These are phyloP conservation scores for Zygogramma bicolorata DNA, from an alignment of 2,888 invertebrate genomes.

Conservation along the genomic window DNA sequence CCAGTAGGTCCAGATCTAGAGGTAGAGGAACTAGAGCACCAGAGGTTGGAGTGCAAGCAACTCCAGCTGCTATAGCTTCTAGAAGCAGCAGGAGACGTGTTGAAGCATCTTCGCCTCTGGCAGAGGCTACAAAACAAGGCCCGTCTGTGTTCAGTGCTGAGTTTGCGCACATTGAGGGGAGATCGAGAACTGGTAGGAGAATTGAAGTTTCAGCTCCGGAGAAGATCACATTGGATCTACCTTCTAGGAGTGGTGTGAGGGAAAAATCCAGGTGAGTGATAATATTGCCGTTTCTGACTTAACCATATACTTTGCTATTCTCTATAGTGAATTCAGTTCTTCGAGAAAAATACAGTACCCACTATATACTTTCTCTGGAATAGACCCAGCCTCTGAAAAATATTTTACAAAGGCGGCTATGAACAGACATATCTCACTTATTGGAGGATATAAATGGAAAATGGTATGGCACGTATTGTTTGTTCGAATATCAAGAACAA, in stretches of 20 bases:
- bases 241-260: constrained; percentile 5
- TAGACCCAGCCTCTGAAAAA: too few relatives aligned
- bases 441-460: too few relatives aligned
- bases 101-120: background rate
- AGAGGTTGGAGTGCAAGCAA: constrained; percentile 16
- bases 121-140: constrained; percentile 32
- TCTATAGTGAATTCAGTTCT: too few relatives aligned
- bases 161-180: constrained; percentile 14
- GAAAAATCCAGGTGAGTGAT: background rate
- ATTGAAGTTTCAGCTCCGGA: constrained; percentile 35
- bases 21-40: constrained; percentile 35
- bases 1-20: constrained; percentile 45
- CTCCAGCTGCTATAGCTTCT: constrained; percentile 14
- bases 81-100: constrained; percentile 17
- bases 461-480: too few relatives aligned
- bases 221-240: constrained; percentile 42
- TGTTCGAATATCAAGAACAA: too few relatives aligned
- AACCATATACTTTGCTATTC: too few relatives aligned
- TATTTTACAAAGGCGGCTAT: too few relatives aligned
- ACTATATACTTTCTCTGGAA: too few relatives aligned
- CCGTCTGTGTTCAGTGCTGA: constrained; percentile 43
- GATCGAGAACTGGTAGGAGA: constrained; percentile 35
- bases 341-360: too few relatives aligned
- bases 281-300: too few relatives aligned
- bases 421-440: too few relatives aligned